phyloP scores from a whole-genome alignment of 2,888 invertebrate species.

The Acronicta leporina region DNA sequence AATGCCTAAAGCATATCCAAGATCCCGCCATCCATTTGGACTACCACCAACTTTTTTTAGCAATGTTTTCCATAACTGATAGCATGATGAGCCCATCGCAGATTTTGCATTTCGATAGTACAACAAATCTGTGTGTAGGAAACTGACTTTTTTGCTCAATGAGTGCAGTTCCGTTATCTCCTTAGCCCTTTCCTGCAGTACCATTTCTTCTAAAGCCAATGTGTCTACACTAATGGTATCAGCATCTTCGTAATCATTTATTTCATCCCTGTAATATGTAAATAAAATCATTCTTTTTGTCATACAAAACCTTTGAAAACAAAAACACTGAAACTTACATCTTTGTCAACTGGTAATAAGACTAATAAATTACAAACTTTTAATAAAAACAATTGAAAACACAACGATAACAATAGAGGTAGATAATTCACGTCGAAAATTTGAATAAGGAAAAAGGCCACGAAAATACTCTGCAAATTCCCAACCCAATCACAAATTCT shows the following conservation, averaged over 20 bases:
- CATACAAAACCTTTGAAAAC: constrained; percentile 12
- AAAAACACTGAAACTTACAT: constrained; percentile 26
- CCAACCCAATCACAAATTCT: too few relatives aligned
- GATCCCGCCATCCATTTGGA: constrained; percentile 79
- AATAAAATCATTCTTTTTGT: too few relatives aligned
- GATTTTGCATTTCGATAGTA: constrained; percentile 81
- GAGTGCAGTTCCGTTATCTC: constrained; percentile 76
- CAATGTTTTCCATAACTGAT: constrained; percentile 79
- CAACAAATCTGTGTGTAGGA: constrained; percentile 78
- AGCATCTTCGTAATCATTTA: constrained; percentile 70
- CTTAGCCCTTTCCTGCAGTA: constrained; percentile 73
- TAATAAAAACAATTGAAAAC: constrained; percentile 11
- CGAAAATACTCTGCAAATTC: background rate
- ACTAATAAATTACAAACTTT: too few relatives aligned
- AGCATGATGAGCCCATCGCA: constrained; percentile 76
- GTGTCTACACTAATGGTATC: constrained; percentile 82
- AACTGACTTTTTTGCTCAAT: constrained; percentile 79
- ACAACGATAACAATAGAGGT: background rate
- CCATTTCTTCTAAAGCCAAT: constrained; percentile 73
- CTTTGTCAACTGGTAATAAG: too few relatives aligned
- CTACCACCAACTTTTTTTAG: constrained; percentile 81
- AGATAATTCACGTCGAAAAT: background rate
- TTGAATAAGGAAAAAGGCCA: background rate
- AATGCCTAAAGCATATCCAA: constrained; percentile 77
- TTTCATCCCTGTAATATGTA: constrained; percentile 71